Base-by-base conservation (phyloP, 2,888 invertebrate genomes). In the Oxystoma pomonae region DNA sequence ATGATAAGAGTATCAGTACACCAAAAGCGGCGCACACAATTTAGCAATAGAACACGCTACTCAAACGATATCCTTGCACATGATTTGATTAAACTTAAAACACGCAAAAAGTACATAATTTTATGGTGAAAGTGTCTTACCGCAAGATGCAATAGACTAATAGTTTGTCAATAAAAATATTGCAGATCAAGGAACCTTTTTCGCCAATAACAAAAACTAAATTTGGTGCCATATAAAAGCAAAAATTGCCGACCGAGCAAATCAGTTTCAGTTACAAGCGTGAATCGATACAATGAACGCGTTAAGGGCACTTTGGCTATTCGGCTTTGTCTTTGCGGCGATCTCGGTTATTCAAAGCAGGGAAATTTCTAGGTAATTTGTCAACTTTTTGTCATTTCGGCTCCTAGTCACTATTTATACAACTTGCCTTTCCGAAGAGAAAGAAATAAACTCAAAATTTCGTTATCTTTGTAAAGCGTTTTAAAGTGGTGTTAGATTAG, bases 271-370 rank as follows among this genome's bases (percentile, higher is more conserved):
- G 69, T 62, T 35, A 35, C 12, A 35, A 12, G 69, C 66, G 68
- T 69, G 65, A n/a, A n/a, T n/a, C n/a, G n/a, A n/a, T n/a, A n/a
- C 20, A 2, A 74, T 75, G 76, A 71, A 70, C 66, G 5, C 87
- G 86, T 74, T 85, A 86, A 75, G 89, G 85, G 84, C 92, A 89
- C 79, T 90, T 87, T 72, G 88, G 86, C 76, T 92, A 90, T 59
- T 76, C 87, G 79, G 84, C 77, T 72, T 87, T 77, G 79, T 86
- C 66, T 80, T 82, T 71, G 72, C 81, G 71, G 69, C 79, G 71
- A 67, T 82, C 74, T 68, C 81, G 71, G 61, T 81, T 70, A 67
- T 81, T 70, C 78, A 84, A 78, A 74, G 84, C 73, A 82, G 86
- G 57, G 83, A 85, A 75, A 80, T 84, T 67, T 73, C 81, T 55